Evolutionary conservation across 2,113 vertebrate species (phyloP), one percentile per base, ranked within the genome.

Genomic region (Callopanchax toddi): DNA sequence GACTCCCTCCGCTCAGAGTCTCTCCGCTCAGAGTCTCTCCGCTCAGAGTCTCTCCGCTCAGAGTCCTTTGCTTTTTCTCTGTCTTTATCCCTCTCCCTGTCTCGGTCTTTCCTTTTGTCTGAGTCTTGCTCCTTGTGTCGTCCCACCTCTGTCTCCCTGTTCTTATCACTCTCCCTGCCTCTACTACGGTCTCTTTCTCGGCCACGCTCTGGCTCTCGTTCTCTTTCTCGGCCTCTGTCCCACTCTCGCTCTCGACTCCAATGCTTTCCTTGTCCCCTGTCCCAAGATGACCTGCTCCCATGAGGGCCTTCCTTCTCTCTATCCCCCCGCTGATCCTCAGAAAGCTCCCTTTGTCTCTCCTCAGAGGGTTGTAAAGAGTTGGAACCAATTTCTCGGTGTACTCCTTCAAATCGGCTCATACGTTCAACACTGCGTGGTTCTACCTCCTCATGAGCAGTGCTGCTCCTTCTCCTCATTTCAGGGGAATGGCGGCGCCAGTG

Each of bases 331-430:
- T 93, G 89, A 29, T 99, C 97, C n/a, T 98, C 96, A 1, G 91
- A 91, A 17, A 86, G 51, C 32, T 95, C 90, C 22, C 91, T 88
- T 37, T 87, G 93, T 16, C 94, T 92, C 37, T 92, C 91, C 44
- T 97, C 95, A 0, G 81, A 82, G 11, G 82, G 79, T 23, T 89
- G 92, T 11, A 51, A 49, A 2, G 94, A 88, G 0, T 82, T 51
- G 39, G 92, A 86, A 4, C 86, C 84, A 12, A 79, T 67, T 18
- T 83, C 82, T 52, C 94, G 88, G 29, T 90, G 91, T 17, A 86
- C 89, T 11, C 88, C 91, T 20, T 98, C 96, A 2, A 94, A 95
- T n/a, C 94, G 92, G 36, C 94, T 88, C 29, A 90, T 91, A 39
- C 93, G 90, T 6, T 93, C 95, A 36, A 78, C 75, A 4, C 60